Conservation (phyloP, 2,888 invertebrate genomes). For the Tenthredo scrophulariae region DNA sequence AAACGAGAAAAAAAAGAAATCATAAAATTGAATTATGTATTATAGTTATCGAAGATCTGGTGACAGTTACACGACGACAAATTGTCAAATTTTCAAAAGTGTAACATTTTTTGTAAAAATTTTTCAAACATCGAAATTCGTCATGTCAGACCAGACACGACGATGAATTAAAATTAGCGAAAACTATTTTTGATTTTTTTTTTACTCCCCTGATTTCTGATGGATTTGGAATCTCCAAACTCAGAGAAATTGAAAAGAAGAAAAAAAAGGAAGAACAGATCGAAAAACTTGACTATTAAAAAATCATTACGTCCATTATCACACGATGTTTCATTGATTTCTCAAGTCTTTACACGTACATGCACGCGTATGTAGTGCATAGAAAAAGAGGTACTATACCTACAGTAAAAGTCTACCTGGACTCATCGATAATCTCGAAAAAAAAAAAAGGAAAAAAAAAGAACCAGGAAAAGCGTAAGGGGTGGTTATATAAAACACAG, state of each 20-base stretch:
- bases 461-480: too few relatives aligned
- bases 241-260: neutral
- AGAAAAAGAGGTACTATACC: neutral
- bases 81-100: too few relatives aligned
- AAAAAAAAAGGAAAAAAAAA: neutral
- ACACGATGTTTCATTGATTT: neutral
- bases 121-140: too few relatives aligned
- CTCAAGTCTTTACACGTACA: neutral
- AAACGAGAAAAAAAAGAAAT: neutral
- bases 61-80: neutral
- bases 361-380: neutral
- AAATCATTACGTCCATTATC: neutral
- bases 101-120: too few relatives aligned
- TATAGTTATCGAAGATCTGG: slow-evolving; percentile 7
- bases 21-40: slow-evolving; percentile 1
- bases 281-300: neutral
- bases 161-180: too few relatives aligned
- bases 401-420: neutral
- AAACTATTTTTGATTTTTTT: neutral
- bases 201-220: neutral
- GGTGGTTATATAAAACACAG: neutral
- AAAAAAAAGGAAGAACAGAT: neutral
- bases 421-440: neutral
- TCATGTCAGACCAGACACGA: too few relatives aligned
- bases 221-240: neutral